Evolutionary conservation across 2,113 vertebrate genomes (phyloP).

Genomic region (Rhinolophus ferrumequinum): DNA sequence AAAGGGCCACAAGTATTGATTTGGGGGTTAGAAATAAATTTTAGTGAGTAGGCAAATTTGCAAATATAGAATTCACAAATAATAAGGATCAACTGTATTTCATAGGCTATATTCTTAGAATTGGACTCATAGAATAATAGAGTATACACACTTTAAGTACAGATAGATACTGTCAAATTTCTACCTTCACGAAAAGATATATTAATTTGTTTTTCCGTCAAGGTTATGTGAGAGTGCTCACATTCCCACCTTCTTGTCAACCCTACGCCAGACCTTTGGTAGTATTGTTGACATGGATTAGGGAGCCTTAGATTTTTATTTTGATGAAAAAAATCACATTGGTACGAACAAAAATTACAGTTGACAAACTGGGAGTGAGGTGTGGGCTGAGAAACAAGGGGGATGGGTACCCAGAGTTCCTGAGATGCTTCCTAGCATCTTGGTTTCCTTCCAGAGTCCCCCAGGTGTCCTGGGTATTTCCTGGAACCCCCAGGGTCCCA

Average conservation of each 20-base stretch:
- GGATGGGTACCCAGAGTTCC: too few species aligned
- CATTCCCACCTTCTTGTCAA: not conserved
- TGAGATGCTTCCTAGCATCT: not conserved
- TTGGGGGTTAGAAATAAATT: not conserved
- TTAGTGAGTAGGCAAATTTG: not conserved
- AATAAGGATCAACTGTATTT: not conserved
- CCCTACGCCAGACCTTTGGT: not conserved
- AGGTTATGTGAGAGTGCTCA: not conserved
- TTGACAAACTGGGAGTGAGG: not conserved
- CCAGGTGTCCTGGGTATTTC: not conserved
- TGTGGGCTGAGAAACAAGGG: not conserved
- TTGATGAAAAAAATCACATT: not conserved
- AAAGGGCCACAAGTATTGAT: not conserved
- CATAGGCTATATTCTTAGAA: not conserved
- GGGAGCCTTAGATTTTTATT: not conserved
- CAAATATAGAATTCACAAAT: not conserved
- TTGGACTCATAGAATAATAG: not conserved
- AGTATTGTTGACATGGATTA: not conserved
- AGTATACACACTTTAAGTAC: not conserved
- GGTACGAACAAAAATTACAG: not conserved
- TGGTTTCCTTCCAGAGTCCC: not conserved
- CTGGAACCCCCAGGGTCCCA: not conserved
- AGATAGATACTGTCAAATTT: not conserved
- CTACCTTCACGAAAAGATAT: not conserved
- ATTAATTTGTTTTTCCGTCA: not conserved